Percentiles rank a stretch among this genome's conserved stretches.
phyloP scores from a whole-genome alignment of 2,888 invertebrate species.

The Tetragonula carbonaria region DNA sequence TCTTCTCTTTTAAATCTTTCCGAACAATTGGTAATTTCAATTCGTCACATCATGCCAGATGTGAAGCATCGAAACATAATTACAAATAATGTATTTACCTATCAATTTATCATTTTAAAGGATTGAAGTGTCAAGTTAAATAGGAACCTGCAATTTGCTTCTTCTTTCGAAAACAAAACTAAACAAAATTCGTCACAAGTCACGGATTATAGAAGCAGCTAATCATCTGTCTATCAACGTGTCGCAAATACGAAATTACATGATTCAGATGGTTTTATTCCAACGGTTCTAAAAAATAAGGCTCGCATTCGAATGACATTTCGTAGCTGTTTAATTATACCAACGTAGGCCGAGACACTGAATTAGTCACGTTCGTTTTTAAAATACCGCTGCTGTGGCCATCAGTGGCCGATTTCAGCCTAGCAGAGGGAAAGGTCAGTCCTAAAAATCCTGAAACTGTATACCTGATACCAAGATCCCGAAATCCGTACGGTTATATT shows the following conservation, averaged over 20 bases:
- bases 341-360: neutral
- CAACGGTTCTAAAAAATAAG: neutral
- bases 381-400: neutral
- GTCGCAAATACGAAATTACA: neutral
- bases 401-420: neutral
- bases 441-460: constrained; percentile 34
- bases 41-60: too few relatives aligned
- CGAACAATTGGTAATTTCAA: too few relatives aligned
- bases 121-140: too few relatives aligned
- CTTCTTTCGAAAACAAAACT: too few relatives aligned
- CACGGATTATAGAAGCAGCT: too few relatives aligned
- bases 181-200: too few relatives aligned
- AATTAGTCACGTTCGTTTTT: constrained; percentile 8
- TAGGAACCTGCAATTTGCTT: too few relatives aligned
- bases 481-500: constrained; percentile 28
- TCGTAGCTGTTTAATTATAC: neutral
- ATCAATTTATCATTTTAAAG: too few relatives aligned
- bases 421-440: constrained; percentile 58
- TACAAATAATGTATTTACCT: too few relatives aligned
- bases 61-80: too few relatives aligned
- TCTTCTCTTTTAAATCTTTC: too few relatives aligned
- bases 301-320: constrained; percentile 23
- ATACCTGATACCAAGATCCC: constrained; percentile 38
- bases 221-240: neutral
- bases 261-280: neutral